These are phyloP conservation scores for Fabriciana adippe DNA, from an alignment of 2,888 invertebrate species.

Conservation along the genomic window DNA sequence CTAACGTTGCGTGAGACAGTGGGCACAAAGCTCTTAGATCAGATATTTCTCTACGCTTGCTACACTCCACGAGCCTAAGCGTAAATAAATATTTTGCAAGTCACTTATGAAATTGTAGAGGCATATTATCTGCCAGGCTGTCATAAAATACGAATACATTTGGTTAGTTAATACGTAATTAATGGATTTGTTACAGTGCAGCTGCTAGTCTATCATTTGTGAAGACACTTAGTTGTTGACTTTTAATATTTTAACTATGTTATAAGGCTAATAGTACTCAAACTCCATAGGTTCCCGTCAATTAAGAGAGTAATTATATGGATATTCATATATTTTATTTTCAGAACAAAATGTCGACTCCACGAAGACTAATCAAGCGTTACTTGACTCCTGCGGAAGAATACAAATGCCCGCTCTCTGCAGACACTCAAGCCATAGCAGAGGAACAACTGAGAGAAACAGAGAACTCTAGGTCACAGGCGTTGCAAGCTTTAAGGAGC, in stretches of 20 bases:
- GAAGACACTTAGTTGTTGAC: no score
- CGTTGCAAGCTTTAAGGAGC: constrained; percentile 84
- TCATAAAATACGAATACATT: background rate
- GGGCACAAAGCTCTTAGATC: constrained; percentile 37
- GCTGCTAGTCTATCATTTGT: no score
- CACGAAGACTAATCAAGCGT: constrained; percentile 62
- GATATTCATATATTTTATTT: background rate
- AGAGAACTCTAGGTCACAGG: constrained; percentile 84
- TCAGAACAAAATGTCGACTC: constrained; percentile 56
- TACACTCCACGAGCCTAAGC: constrained; percentile 35
- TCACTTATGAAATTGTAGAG: constrained; percentile 40
- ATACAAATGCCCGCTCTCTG: constrained; percentile 83
- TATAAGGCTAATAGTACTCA: no score
- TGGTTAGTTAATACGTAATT: no score
- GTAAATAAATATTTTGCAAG: constrained; percentile 46
- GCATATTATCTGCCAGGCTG: constrained; percentile 8
- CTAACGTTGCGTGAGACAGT: constrained; percentile 41
- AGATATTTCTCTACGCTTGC: constrained; percentile 38
- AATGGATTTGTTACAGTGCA: background rate
- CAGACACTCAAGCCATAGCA: constrained; percentile 84
- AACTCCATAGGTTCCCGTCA: no score
- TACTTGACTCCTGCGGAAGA: constrained; percentile 84
- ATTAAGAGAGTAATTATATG: background rate
- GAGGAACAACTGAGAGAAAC: constrained; percentile 87
- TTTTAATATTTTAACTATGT: no score